Base-by-base conservation (phyloP, 53 echinoderm and acorn worm genomes). In the Astropecten irregularis region DNA sequence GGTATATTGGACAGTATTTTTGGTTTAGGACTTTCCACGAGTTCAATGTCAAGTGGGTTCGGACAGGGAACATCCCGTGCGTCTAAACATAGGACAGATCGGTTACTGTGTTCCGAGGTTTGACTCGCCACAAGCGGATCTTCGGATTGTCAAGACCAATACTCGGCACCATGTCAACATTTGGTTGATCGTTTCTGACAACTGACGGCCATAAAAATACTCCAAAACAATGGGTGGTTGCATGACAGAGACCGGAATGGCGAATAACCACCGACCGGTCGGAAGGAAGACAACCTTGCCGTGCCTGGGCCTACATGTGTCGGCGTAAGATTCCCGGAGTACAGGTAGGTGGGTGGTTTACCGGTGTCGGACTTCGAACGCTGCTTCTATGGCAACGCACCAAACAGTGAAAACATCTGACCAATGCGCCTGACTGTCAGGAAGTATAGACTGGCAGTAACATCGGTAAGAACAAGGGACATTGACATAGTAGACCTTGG, bases 61-160 rank as follows among this genome's bases (percentile, higher is more conserved):
- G 39, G 4, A 25, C 14, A 57, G 74, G 74, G 74, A 57, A 52
- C 37, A 56, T 40, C 57, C 74, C 74, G 28, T 2, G 38, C 16
- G 16, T 15, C 74, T 56, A 56, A 56, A 40, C 56, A 74, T 74
- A 57, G 74, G 23, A 36, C 15, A 8, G 42, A 42, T 42, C 42
- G 26, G 14, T 18, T 32, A 26, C 33, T 31, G 15, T 9, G 13
- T 71, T 21, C 33, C 71, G 49, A n/a, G n/a, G 50, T 49, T 6
- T 52, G 53, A 4, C 5, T 4, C 10, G 3, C 44, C 71, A 15
- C 34, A 71, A 9, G 33, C 71, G 34, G 44, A 52, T 9, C 29
- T 18, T 19, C 5, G 8, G 20, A 20, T 16, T 33, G 3, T 19
- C 18, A 35, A 16, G 65, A 29, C 20, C 18, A 35, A 52, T 35